Percentiles rank a stretch among this genome's conserved stretches.
These are phyloP conservation scores for Hydropsyche betteni DNA, from an alignment of 2,888 invertebrate species.

Conservation along the genomic window DNA sequence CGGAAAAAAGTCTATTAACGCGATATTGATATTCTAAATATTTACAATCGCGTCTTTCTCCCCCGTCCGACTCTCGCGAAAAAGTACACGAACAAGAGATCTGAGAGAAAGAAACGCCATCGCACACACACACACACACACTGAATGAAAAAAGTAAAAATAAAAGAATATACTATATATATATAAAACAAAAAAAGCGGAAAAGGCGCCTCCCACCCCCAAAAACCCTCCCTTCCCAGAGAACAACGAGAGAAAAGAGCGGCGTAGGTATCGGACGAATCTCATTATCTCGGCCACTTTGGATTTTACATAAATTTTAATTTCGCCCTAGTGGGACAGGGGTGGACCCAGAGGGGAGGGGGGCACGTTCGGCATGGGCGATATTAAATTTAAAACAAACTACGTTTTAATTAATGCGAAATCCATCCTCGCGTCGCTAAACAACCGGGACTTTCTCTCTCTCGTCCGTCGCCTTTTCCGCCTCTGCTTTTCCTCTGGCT, in stretches of 20 bases:
- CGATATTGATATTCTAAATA: conserved; percentile 38
- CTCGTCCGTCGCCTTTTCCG: conserved; percentile 36
- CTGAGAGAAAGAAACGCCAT: too few species aligned
- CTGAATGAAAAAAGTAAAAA: conserved; percentile 11
- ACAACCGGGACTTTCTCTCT: conserved; percentile 43
- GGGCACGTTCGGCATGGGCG: conserved; percentile 57
- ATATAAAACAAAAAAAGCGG: background rate
- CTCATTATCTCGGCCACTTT: conserved; percentile 49
- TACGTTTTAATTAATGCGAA: conserved; percentile 53
- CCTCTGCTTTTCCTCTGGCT: conserved; percentile 30
- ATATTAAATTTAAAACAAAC: conserved; percentile 60
- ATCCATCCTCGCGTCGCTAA: conserved; percentile 49
- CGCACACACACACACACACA: too few species aligned
- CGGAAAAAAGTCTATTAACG: conserved; percentile 28
- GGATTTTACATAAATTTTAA: conserved; percentile 68
- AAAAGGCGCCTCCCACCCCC: background rate
- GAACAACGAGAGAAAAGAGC: conserved; percentile 16
- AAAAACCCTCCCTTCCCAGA: background rate
- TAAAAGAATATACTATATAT: background rate
- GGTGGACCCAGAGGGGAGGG: conserved; percentile 55
- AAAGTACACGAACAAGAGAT: too few species aligned
- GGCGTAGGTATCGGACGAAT: conserved; percentile 43
- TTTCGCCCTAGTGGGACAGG: conserved; percentile 63
- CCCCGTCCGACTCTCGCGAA: background rate
- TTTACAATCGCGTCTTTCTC: conserved; percentile 31